Evolutionary conservation across 2,888 invertebrate genomes (phyloP).

Genomic region (Linyphia triangularis): DNA sequence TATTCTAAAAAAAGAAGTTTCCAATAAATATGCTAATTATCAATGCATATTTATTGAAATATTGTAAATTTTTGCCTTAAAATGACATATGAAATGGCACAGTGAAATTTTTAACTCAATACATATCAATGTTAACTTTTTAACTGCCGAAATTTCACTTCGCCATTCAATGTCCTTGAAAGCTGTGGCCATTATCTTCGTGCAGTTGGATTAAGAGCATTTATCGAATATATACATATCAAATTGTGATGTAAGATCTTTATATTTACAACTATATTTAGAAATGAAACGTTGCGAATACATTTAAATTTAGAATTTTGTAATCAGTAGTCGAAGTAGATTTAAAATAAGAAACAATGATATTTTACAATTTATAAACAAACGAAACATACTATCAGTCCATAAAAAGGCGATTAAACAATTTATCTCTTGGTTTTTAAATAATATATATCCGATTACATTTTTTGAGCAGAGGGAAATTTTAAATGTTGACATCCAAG

Average conservation of each 20-base stretch:
- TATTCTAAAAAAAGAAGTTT: slow-evolving; percentile 8
- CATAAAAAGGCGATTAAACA: background rate
- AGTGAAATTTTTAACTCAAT: slow-evolving; percentile 26
- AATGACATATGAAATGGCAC: slow-evolving; percentile 35
- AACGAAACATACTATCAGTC: slow-evolving; percentile 3
- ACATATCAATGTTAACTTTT: slow-evolving; percentile 65
- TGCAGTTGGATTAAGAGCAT: slow-evolving; percentile 61
- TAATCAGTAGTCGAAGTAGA: slow-evolving; percentile 66
- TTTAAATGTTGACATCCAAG: background rate
- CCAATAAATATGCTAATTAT: background rate
- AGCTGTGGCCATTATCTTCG: background rate
- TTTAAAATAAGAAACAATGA: background rate
- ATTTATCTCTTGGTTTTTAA: background rate
- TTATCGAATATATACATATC: slow-evolving; percentile 62
- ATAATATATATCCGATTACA: background rate
- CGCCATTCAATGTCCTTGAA: slow-evolving; percentile 8
- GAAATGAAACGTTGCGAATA: slow-evolving; percentile 61
- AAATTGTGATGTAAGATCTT: slow-evolving; percentile 65
- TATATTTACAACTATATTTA: slow-evolving; percentile 58
- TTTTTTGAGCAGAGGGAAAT: background rate
- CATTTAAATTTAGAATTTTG: slow-evolving; percentile 34
- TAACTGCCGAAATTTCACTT: slow-evolving; percentile 39
- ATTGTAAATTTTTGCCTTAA: slow-evolving; percentile 10
- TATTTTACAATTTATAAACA: no score
- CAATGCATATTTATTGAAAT: background rate